These are phyloP conservation scores for Paedocypris micromegethes DNA, from an alignment of 2,797 vertebrate genomes.

Conservation along the genomic window DNA sequence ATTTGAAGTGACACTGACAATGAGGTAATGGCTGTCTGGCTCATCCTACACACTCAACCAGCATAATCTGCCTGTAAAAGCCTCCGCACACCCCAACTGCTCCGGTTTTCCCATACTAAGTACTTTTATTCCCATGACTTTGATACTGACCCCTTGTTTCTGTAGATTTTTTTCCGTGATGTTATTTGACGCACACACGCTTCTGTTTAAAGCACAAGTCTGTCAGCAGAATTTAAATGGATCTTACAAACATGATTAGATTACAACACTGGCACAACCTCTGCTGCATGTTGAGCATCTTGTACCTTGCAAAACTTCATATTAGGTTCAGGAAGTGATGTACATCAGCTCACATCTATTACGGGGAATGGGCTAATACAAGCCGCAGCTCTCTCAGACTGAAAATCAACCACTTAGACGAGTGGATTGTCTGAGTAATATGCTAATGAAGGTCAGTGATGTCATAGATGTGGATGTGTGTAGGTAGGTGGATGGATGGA, in stretches of 20 bases:
- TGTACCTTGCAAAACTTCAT: background rate
- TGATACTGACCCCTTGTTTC: background rate
- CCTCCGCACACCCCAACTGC: too few relatives aligned
- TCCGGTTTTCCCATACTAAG: background rate
- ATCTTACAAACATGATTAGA: slow-evolving; percentile 53
- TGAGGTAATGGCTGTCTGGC: background rate
- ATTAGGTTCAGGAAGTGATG: background rate
- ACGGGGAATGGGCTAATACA: background rate
- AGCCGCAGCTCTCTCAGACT: background rate
- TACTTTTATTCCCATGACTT: slow-evolving; percentile 2
- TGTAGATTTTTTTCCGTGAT: background rate
- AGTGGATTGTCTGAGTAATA: background rate
- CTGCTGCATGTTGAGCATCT: slow-evolving; percentile 7
- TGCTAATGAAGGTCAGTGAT: background rate
- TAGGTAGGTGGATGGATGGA: too few relatives aligned
- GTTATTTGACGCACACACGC: slow-evolving; percentile 57
- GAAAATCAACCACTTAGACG: background rate
- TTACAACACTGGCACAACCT: slow-evolving; percentile 21
- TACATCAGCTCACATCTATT: background rate
- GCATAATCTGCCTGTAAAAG: background rate
- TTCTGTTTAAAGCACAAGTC: slow-evolving; percentile 54
- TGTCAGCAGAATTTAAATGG: slow-evolving; percentile 71
- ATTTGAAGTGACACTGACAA: background rate
- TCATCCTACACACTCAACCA: background rate
- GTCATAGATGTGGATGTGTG: too few relatives aligned